These are phyloP conservation scores for Pampus argenteus DNA, from an alignment of 2,797 vertebrate genomes.

Conservation along the genomic window DNA sequence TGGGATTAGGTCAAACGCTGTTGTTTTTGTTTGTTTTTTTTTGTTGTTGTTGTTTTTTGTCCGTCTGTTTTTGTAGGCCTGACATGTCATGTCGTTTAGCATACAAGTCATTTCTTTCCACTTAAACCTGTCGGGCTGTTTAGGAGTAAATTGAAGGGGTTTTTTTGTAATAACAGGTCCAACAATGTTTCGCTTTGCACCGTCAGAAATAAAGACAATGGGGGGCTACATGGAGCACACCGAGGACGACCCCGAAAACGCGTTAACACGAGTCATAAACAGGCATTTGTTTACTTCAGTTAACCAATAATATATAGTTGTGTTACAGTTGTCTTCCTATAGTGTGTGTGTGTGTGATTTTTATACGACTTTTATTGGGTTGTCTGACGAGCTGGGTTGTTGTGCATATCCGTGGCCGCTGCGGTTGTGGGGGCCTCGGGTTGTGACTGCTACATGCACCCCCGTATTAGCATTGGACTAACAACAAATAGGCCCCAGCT, in stretches of 20 bases:
- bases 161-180: constrained; percentile 29
- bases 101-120: background rate
- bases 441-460: constrained; percentile 60
- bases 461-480: constrained; percentile 41
- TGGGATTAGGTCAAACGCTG: constrained; percentile 75
- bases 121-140: background rate
- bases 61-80: constrained; percentile 56
- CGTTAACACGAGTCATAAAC: background rate
- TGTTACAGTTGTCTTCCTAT: background rate
- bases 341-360: background rate
- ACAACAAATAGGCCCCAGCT: constrained; percentile 38
- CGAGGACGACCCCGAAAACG: constrained; percentile 43
- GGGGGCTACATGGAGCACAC: constrained; percentile 59
- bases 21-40: too few species aligned
- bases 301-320: too few species aligned
- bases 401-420: constrained; percentile 61
- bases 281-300: background rate
- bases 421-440: constrained; percentile 62
- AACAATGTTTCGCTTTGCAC: constrained; percentile 52
- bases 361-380: constrained; percentile 8
- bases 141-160: background rate
- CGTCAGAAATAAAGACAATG: constrained; percentile 83
- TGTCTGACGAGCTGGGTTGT: constrained; percentile 36
- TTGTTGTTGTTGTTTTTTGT: too few species aligned
- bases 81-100: background rate